Evolutionary conservation across 2,113 vertebrate species (phyloP), one percentile per base, ranked within the genome.

Genomic region (Spermophilus dauricus): DNA sequence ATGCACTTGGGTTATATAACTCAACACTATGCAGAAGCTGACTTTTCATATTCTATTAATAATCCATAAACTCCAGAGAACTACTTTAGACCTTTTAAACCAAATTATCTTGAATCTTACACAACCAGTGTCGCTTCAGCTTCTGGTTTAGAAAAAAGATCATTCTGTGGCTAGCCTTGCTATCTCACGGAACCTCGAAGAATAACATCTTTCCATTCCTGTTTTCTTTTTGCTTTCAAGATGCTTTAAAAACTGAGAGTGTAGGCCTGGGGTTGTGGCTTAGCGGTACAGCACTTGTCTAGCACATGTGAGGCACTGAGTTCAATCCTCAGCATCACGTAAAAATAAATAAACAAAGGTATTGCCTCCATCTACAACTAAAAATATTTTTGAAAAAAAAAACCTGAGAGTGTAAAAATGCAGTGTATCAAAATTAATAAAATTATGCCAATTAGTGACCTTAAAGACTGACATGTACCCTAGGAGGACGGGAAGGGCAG

Each of bases 41-140:
- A 90, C 94, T 92, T 96, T 97, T 94, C 89, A 45, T 76, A 63
- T 82, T 32, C 14, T 89, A 97, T 97, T 92, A 97, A 97, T 97
- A 96, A 97, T 98, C 96, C 95, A 97, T 96, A 95, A 94, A 53
- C 80, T 87, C 81, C 58, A 37, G 82, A 95, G 95, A 98, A 95
- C 97, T 94, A 85, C 76, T 90, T 56, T 56, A 90, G 83, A 63
- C 69, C 32, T 90, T 97, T 94, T 96, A 73, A 97, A 87, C 93
- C 89, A 97, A 96, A 73, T 45, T 96, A 81, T 87, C 86, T 94
- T 91, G 70, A 93, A 89, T 97, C 53, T 93, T 97, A 85, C 82
- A 78, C 93, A 91, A 69, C 84, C 72, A 70, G 75, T 97, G 84
- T 95, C 81, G 76, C 95, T 95, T 96, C 76, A 82, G 61, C 83